Evolutionary conservation across 2,888 invertebrate species (phyloP), one percentile per base, ranked within the genome.

Genomic region (Limenitis arthemis): DNA sequence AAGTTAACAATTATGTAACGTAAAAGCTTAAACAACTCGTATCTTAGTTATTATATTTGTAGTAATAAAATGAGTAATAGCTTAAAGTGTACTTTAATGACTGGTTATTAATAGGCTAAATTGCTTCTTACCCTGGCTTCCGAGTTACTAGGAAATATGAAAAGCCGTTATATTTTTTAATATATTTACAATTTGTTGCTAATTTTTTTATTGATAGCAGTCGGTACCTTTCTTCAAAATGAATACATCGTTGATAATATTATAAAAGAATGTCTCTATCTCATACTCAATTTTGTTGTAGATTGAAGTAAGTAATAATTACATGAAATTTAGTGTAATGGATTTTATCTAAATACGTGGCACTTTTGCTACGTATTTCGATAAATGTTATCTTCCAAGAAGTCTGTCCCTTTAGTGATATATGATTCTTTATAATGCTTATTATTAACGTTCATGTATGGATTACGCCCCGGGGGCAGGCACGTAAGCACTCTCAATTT

Each of bases 401-500:
- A 61, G 66, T 63, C 55, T 61, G 64, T 64, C 64, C 60, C 68
- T 65, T 55, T 54, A 64, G 83, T 82, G 81, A 71, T 69, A 72
- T 84, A 83, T 84, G 83, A 75, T 78, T 67, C 64, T 62, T 62
- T 49, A 57, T 71, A 76, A 79, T 77, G 71, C 74, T 70, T 67
- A 68, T 75, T 76, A 80, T 77, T 72, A 67, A 69, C 59, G 68
- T 73, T 67, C 74, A 77, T 71, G 75, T 71, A 68, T 64, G 72
- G 75, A 74, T 75, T 73, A 68, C 63, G 61, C 73, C 74, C 75
- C 61, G 68, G 66, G 75, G 75, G 73, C 70, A 72, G 67, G 74
- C 80, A 81, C 79, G 79, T 81, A 76, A 76, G 69, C 68, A 73
- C 71, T 72, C 73, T 72, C 76, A 75, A 84, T 83, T 83, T 80